Percentiles rank a stretch among this genome's conserved stretches.
Conservation (phyloP, 1,140 invertebrate genomes). For the Xylocopa sonorina region DNA sequence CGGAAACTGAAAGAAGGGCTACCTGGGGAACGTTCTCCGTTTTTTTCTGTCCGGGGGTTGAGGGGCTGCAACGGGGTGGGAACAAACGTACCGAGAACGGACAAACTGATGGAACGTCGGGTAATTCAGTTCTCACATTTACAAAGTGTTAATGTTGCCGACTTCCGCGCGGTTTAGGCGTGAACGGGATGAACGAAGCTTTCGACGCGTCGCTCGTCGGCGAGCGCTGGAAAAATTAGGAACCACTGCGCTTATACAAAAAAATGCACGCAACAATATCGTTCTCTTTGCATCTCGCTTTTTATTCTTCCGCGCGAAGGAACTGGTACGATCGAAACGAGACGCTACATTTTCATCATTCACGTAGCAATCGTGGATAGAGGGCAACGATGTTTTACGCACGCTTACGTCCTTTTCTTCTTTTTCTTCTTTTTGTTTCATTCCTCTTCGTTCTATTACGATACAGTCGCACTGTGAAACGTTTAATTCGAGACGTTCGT, state of each 20-base stretch:
- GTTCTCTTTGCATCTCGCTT: neutral
- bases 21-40: conserved; percentile 4
- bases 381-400: conserved; percentile 35
- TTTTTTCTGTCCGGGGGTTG: neutral
- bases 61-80: conserved; percentile 19
- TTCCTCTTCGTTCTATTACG: neutral
- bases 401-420: neutral
- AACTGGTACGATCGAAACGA: conserved; percentile 55
- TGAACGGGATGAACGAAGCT: conserved; percentile 33
- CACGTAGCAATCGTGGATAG: conserved; percentile 27
- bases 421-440: too few relatives aligned
- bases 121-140: conserved; percentile 57
- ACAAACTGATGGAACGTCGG: conserved; percentile 28
- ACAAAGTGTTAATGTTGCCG: conserved; percentile 43
- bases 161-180: conserved; percentile 48
- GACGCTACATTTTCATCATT: conserved; percentile 25
- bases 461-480: conserved; percentile 25
- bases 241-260: conserved; percentile 61
- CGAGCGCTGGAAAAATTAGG: conserved; percentile 60
- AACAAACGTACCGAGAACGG: neutral
- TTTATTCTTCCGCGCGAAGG: conserved; percentile 22
- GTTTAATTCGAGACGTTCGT: conserved; percentile 44
- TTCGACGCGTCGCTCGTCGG: conserved; percentile 37
- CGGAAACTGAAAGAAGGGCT: neutral
- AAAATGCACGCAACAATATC: conserved; percentile 38